These are phyloP conservation scores for Hartigia nigra DNA, from an alignment of 2,888 invertebrate genomes.

Conservation along the genomic window DNA sequence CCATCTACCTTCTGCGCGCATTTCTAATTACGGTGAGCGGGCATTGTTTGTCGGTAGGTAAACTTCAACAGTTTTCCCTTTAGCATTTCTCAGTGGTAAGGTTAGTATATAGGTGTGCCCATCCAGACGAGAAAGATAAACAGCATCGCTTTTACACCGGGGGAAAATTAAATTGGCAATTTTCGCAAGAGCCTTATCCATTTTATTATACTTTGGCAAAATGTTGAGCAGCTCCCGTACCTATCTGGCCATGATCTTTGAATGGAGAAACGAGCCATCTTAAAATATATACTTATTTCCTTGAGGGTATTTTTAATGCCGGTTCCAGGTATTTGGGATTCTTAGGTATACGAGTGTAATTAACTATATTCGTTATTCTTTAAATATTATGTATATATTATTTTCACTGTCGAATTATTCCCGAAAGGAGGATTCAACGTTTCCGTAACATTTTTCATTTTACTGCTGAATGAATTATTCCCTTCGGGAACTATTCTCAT, in stretches of 20 bases:
- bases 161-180: conserved; percentile 8
- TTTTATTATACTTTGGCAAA: not conserved
- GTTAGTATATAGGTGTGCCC: not conserved
- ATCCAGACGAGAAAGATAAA: not conserved
- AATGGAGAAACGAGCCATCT: not conserved
- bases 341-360: not conserved
- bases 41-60: conserved; percentile 22
- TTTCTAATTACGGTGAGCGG: conserved; percentile 24
- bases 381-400: not conserved
- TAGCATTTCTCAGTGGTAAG: not conserved
- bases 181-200: conserved; percentile 1
- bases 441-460: not conserved
- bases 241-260: not conserved
- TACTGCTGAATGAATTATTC: conserved; percentile 31
- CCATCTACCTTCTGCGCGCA: not conserved
- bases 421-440: not conserved
- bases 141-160: not conserved
- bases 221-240: not conserved
- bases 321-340: too few species aligned
- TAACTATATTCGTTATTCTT: not conserved
- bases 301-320: too few species aligned
- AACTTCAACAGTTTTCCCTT: conserved; percentile 19
- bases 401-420: not conserved
- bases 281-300: too few species aligned
- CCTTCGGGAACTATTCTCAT: conserved; percentile 47